Evolutionary conservation across 2,797 vertebrate genomes (phyloP).

Genomic region (Hyperoplus lanceolatus): DNA sequence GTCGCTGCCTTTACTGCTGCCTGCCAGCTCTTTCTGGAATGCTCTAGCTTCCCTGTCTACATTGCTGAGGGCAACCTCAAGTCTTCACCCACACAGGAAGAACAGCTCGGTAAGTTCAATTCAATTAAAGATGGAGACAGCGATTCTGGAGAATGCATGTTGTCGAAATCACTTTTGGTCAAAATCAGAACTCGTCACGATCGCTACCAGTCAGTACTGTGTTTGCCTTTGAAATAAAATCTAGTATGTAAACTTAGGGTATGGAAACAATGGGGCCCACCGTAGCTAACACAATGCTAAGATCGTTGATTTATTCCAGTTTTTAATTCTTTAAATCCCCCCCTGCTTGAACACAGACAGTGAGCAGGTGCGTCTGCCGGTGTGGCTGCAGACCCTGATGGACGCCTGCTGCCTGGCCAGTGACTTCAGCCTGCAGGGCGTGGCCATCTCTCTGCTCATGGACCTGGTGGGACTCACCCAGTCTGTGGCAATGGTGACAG

Average conservation of each 20-base stretch:
- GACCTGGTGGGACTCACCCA: slow-evolving; percentile 96
- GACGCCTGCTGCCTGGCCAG: slow-evolving; percentile 91
- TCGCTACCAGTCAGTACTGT: too few species aligned
- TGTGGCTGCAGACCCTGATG: slow-evolving; percentile 97
- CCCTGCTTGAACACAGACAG: slow-evolving; percentile 81
- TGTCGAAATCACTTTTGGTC: not conserved
- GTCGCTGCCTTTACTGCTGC: slow-evolving; percentile 94
- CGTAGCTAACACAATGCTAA: not conserved
- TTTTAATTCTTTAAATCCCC: not conserved
- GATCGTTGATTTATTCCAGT: not conserved
- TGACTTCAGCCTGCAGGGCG: slow-evolving; percentile 92
- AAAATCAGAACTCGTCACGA: not conserved
- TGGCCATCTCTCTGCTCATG: slow-evolving; percentile 95
- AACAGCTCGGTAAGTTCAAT: slow-evolving; percentile 75
- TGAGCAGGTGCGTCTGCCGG: slow-evolving; percentile 89
- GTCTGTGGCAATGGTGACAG: slow-evolving; percentile 93
- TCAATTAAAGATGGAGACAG: too few species aligned
- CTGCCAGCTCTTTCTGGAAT: slow-evolving; percentile 97
- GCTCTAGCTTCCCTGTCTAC: slow-evolving; percentile 98
- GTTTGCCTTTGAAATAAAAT: too few species aligned
- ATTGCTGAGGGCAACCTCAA: slow-evolving; percentile 96
- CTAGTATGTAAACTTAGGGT: not conserved
- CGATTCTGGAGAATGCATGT: too few species aligned
- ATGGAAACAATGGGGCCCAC: too few species aligned
- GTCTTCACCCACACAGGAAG: slow-evolving; percentile 88